Evolutionary conservation across 2,113 vertebrate species (phyloP).

Genomic region (Trogon melanurus): DNA sequence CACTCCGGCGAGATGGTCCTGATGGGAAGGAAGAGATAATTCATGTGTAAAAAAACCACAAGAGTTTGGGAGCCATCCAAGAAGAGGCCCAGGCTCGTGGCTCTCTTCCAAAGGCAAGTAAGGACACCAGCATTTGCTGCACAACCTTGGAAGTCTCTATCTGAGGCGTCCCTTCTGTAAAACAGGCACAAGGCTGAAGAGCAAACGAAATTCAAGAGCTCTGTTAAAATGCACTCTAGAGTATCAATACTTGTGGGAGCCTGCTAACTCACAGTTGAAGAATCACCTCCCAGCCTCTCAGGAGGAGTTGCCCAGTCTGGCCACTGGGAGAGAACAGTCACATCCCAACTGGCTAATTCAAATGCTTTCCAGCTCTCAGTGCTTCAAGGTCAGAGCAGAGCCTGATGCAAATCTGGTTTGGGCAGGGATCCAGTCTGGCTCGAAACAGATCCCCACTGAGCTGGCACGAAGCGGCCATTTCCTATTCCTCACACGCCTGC

Average conservation of each 20-base stretch:
- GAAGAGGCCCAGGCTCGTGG: neutral
- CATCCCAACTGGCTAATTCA: neutral
- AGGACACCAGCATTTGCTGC: neutral
- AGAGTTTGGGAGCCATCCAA: neutral
- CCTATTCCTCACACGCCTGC: neutral
- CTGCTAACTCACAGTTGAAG: neutral
- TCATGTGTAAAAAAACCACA: neutral
- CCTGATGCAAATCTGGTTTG: neutral
- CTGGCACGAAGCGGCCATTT: neutral
- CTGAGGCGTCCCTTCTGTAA: neutral
- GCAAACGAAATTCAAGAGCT: neutral
- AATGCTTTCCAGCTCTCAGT: neutral
- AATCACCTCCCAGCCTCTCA: neutral
- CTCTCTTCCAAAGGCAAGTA: neutral
- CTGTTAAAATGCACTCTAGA: neutral
- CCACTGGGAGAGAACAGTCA: neutral
- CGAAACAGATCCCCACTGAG: neutral
- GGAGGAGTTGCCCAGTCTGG: neutral
- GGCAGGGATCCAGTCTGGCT: conserved; percentile 11
- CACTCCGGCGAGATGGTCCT: conserved; percentile 92
- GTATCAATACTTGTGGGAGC: neutral
- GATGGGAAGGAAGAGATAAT: neutral
- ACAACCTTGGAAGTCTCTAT: neutral
- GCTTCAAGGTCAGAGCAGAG: conserved; percentile 29
- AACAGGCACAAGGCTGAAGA: neutral